A percentile compares a stretch with the other conserved stretches of the same genome.
phyloP scores from a whole-genome alignment of 2,888 invertebrate species.

The Ophioninae sp. region DNA sequence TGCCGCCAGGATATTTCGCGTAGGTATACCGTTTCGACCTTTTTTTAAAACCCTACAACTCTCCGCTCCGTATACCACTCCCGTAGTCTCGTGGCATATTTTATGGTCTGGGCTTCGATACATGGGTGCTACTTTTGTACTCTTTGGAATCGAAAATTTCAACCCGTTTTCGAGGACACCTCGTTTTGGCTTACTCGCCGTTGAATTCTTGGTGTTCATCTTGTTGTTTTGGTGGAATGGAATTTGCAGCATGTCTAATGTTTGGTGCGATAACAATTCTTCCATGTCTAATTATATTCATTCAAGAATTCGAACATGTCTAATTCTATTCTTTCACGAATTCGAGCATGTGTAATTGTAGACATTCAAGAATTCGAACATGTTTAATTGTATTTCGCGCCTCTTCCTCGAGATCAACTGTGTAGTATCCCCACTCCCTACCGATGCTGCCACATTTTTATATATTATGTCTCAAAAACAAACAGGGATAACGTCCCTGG shows the following conservation, averaged over 20 bases:
- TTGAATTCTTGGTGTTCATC: no score
- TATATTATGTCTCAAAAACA: conserved; percentile 14
- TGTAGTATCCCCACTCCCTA: conserved; percentile 28
- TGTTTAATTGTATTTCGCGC: conserved; percentile 32
- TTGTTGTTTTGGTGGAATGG: no score
- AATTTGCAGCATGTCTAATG: no score
- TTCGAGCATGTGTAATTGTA: no score
- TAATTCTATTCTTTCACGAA: no score
- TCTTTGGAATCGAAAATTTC: no score
- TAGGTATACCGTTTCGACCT: conserved; percentile 28
- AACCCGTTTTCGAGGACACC: no score
- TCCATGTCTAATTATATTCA: no score
- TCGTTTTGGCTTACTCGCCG: no score
- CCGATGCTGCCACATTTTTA: conserved; percentile 39
- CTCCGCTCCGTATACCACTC: conserved; percentile 30
- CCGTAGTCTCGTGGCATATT: conserved; percentile 57
- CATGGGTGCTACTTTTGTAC: not conserved
- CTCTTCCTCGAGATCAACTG: conserved; percentile 40
- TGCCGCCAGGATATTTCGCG: conserved; percentile 7
- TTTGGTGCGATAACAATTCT: no score
- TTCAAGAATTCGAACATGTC: no score
- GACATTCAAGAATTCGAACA: no score
- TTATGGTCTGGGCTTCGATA: conserved; percentile 34
- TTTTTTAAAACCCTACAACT: conserved; percentile 24
- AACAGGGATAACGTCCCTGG: not conserved